A percentile compares a stretch with the other conserved stretches of the same genome.
Conservation (phyloP, 2,888 invertebrate genomes). For the Philopedon plagiatum region DNA sequence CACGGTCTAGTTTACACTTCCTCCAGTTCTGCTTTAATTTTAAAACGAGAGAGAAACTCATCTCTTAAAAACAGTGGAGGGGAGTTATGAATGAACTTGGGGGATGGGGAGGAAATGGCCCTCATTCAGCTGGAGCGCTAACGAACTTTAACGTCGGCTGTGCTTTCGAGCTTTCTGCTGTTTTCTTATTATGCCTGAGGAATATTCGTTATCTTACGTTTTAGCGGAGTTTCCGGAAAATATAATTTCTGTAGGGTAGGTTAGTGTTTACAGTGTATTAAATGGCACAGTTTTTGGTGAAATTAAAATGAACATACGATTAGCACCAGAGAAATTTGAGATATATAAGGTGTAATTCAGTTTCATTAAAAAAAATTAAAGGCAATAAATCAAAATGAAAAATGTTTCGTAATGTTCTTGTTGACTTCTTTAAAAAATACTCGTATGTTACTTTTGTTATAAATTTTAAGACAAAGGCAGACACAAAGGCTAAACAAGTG, state of each 20-base stretch:
- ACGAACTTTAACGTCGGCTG: conserved; percentile 58
- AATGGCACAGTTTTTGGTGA: too few relatives aligned
- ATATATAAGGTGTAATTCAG: too few relatives aligned
- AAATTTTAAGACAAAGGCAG: too few relatives aligned
- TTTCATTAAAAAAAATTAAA: too few relatives aligned
- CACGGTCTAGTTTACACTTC: conserved; percentile 68
- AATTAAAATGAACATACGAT: too few relatives aligned
- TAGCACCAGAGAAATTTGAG: background rate
- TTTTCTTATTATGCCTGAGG: conserved; percentile 46
- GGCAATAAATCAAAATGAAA: too few relatives aligned
- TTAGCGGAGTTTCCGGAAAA: conserved; percentile 30
- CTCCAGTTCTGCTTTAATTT: conserved; percentile 64
- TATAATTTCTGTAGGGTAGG: conserved; percentile 45
- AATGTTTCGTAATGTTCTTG: too few relatives aligned
- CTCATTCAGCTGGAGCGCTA: conserved; percentile 61
- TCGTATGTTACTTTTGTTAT: too few relatives aligned
- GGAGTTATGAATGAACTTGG: conserved; percentile 54
- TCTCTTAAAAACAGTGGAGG: conserved; percentile 65
- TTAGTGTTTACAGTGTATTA: conserved; percentile 3
- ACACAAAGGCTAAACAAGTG: too few relatives aligned
- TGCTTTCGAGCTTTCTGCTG: conserved; percentile 44
- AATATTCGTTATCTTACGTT: conserved; percentile 40
- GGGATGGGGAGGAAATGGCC: conserved; percentile 51
- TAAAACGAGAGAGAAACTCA: conserved; percentile 66
- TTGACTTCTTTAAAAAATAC: too few relatives aligned